phyloP scores from a whole-genome alignment of 2,797 vertebrate genomes.

The Synanceia verrucosa region DNA sequence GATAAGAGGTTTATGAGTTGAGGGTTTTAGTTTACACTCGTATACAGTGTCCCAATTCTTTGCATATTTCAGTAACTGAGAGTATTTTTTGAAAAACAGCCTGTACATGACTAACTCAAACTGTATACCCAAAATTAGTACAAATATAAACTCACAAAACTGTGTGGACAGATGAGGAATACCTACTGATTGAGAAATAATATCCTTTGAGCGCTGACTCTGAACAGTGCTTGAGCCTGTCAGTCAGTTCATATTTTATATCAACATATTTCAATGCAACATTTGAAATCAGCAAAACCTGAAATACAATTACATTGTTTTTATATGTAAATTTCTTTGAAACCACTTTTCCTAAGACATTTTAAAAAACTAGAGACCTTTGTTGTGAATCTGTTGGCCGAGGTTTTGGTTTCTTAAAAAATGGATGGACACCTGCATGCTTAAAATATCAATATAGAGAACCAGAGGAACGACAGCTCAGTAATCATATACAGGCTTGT shows the following conservation, averaged over 20 bases:
- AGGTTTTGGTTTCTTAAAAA: constrained; percentile 28
- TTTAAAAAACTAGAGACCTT: background rate
- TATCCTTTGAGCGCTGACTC: background rate
- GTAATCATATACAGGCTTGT: constrained; percentile 23
- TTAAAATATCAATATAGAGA: constrained; percentile 14
- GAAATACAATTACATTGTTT: background rate
- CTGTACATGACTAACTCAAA: background rate
- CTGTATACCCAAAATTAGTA: background rate
- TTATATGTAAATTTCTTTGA: background rate
- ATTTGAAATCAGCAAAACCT: background rate
- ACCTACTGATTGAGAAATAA: background rate
- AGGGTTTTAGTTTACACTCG: constrained; percentile 12
- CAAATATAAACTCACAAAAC: background rate
- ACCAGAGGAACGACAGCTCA: constrained; percentile 7
- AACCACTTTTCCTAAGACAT: background rate
- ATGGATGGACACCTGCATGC: constrained; percentile 16
- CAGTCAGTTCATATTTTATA: background rate
- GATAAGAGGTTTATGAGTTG: constrained; percentile 27
- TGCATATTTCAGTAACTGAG: background rate
- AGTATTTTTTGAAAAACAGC: background rate
- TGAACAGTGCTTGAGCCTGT: background rate
- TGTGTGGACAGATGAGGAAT: background rate
- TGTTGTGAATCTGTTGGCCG: constrained; percentile 8
- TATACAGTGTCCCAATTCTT: constrained; percentile 5
- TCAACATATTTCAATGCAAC: background rate